These are phyloP conservation scores for Dromas ardeola DNA, from an alignment of 2,113 vertebrate species.

Conservation along the genomic window DNA sequence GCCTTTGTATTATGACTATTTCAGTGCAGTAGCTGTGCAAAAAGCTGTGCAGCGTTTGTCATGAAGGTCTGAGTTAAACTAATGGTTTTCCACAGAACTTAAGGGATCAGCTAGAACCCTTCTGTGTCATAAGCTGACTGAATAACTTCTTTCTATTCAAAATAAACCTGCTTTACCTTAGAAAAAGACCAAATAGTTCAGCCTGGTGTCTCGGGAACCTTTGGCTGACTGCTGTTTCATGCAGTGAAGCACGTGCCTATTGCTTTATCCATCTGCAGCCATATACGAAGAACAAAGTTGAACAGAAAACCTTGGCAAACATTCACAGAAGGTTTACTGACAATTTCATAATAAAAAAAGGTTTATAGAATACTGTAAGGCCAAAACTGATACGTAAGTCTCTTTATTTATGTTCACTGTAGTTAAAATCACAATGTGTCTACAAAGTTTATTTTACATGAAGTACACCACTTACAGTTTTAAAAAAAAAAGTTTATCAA, in stretches of 20 bases:
- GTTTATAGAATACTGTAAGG: neutral
- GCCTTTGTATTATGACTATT: neutral
- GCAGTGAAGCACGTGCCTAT: neutral
- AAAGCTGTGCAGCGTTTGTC: neutral
- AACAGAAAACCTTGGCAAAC: neutral
- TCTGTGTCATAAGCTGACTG: neutral
- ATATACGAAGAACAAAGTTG: neutral
- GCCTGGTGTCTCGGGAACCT: neutral
- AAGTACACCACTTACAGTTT: neutral
- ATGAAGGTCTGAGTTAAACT: neutral
- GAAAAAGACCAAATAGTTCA: neutral
- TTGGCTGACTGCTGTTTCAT: neutral
- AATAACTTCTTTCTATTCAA: neutral
- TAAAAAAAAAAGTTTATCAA: neutral
- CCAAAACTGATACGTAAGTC: neutral
- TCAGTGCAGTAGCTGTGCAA: neutral
- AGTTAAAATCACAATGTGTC: neutral
- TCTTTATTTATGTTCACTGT: neutral
- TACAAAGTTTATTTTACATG: slow-evolving; percentile 3
- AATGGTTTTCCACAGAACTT: neutral
- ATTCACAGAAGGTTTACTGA: neutral
- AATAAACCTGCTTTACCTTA: neutral
- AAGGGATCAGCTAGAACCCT: neutral
- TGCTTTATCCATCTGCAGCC: neutral
- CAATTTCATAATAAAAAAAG: neutral